Evolutionary conservation across 2,797 vertebrate genomes (phyloP).

Genomic region (Thaleichthys pacificus): DNA sequence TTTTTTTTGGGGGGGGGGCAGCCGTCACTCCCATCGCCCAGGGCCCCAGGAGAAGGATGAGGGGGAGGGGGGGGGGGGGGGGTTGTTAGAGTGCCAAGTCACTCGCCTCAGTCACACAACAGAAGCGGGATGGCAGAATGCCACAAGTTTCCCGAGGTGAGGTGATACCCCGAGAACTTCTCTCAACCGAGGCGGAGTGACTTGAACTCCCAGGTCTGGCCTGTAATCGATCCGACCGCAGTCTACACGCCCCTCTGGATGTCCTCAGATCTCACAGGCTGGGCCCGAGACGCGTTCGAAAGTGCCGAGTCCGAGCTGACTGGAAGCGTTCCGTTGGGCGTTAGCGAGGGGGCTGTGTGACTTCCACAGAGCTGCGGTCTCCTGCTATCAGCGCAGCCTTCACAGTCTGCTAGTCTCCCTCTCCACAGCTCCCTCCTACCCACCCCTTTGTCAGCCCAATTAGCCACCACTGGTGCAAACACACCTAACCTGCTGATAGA

Average conservation of each 20-base stretch:
- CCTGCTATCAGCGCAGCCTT: constrained; percentile 20
- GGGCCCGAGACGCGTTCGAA: constrained; percentile 28
- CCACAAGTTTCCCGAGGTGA: constrained; percentile 25
- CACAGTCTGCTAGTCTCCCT: constrained; percentile 62
- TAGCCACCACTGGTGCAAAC: constrained; percentile 48
- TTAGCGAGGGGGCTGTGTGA: constrained; percentile 30
- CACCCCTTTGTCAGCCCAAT: constrained; percentile 59
- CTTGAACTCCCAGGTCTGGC: constrained; percentile 44
- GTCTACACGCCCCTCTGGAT: constrained; percentile 26
- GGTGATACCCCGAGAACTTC: constrained; percentile 8
- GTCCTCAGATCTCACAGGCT: constrained; percentile 50
- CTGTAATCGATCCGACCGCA: constrained; percentile 50
- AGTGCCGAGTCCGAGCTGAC: constrained; percentile 42
- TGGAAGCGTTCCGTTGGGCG: constrained; percentile 27
- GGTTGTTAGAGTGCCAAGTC: constrained; percentile 22
- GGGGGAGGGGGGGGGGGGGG: constrained; percentile 3
- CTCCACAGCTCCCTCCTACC: constrained; percentile 47
- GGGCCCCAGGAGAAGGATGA: not conserved
- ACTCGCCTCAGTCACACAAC: constrained; percentile 34
- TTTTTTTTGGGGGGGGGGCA: constrained; percentile 21
- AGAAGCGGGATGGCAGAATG: constrained; percentile 36
- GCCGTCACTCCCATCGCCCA: constrained; percentile 29
- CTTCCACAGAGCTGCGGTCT: constrained; percentile 34
- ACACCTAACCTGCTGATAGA: constrained; percentile 52
- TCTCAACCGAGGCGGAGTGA: constrained; percentile 39